Evolutionary conservation across 2,888 invertebrate species (phyloP), one percentile per base, ranked within the genome.

Genomic region (Ectobius pallidus): DNA sequence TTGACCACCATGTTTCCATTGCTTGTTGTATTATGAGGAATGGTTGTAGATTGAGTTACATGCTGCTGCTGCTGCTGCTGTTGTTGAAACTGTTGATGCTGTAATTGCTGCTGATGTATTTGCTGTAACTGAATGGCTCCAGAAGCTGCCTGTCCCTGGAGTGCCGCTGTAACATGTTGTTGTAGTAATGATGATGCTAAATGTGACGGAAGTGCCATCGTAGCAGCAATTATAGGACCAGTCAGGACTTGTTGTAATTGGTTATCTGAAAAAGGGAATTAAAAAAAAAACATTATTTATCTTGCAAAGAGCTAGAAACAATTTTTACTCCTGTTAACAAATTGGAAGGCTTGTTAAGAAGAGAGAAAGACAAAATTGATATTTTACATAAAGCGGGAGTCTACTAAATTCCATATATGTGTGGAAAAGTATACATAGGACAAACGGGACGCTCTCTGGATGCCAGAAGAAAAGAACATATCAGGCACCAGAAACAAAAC

Each of bases 161-260:
- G 82, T 16, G 93, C 93, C 16, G 92, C 91, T 82, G 94, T 94
- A 0, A 95, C 94, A 82, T 95, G 95, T 81, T 94, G 93, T 79
- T 95, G 95, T n/a, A 96, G 84, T 75, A 95, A 86, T 1, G 92
- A 90, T 0, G 94, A 92, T 27, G 95, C 95, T 79, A 94, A 83
- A 25, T 90, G 89, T 75, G 92, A 90, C 27, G 96, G 96, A 79
- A 96, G 86, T 78, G 92, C 91, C 88, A 96, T 92, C 42, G 96
- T 94, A 6, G 96, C 95, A 78, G 94, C 92, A 76, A 96, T 95
- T 68, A 96, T 91, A 69, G 95, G 93, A 46, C 94, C 94, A 46
- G 95, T 94, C 75, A 95, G 86, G 70, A 95, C 92, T 82, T 90
- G 85, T 76, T 88, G 89, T 75, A 88, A 79, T 76, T 87, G 87